These are phyloP conservation scores for Xanthostigma xanthostigma DNA, from an alignment of 2,888 invertebrate genomes.

Conservation along the genomic window DNA sequence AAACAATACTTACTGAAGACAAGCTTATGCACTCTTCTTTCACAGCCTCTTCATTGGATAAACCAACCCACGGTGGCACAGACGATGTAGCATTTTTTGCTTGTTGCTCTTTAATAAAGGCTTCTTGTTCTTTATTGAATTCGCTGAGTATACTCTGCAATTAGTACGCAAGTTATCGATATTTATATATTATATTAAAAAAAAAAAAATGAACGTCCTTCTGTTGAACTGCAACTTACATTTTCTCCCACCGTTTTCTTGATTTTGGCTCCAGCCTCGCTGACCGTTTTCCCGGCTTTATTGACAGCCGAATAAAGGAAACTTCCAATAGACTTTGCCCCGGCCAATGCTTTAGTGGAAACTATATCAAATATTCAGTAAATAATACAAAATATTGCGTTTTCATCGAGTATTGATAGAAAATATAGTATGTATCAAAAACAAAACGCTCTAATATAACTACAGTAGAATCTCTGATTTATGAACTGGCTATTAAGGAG, in stretches of 20 bases:
- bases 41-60: slow-evolving; percentile 82
- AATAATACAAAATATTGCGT: background rate
- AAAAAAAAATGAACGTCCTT: background rate
- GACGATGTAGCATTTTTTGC: slow-evolving; percentile 49
- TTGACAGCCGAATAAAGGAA: slow-evolving; percentile 91
- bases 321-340: slow-evolving; percentile 80
- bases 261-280: slow-evolving; percentile 80
- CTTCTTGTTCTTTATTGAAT: slow-evolving; percentile 93
- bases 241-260: slow-evolving; percentile 95
- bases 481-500: too few relatives aligned
- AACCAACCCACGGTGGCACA: slow-evolving; percentile 88
- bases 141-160: slow-evolving; percentile 86
- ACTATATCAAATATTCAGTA: slow-evolving; percentile 33
- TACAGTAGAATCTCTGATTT: too few relatives aligned
- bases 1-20: slow-evolving; percentile 51
- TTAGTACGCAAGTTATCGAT: background rate
- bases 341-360: slow-evolving; percentile 77
- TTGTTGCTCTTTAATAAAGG: slow-evolving; percentile 80
- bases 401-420: background rate
- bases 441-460: background rate
- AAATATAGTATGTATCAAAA: background rate
- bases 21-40: slow-evolving; percentile 92
- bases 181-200: background rate
- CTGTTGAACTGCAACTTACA: slow-evolving; percentile 33
- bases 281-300: slow-evolving; percentile 86